Evolutionary conservation across 92 coral and sea anemone genomes (phyloP), one percentile per base, ranked within the genome.

Genomic region (Parazoanthus atlanticus): DNA sequence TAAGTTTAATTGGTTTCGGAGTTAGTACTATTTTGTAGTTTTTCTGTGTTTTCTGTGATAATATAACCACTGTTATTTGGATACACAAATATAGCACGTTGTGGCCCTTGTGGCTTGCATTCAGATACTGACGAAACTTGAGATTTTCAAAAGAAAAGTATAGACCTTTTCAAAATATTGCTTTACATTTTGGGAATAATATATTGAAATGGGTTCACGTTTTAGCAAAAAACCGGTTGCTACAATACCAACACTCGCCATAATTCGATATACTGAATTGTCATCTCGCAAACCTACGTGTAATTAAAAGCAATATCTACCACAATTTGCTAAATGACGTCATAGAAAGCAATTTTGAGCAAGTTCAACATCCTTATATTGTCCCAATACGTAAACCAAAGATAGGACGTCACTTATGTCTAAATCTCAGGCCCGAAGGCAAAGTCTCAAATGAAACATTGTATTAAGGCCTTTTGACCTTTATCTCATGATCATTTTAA

Each of bases 191-290:
- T 46, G 26, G 25, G 38, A 49, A 67, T 41, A 25, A 29, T 84
- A 69, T 84, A 69, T 69, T 84, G 28, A 66, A 71, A 17, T 8
- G 40, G 11, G 64, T 43, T 83, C 56, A 83, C 78, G 26, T 83
- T 31, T 72, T 84, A 65, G 46, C 26, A 47, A 43, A 83, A 84
- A 41, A 31, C 78, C 69, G 87, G 78, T 84, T 3, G 79, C 21
- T 41, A 29, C 67, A 84, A 84, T 71, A 84, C 67, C 65, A 28
- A 17, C 46, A 28, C 26, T 23, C 80, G 58, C 71, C 19, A 84
- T 69, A n/a, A 69, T 38, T 71, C 46, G 33, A 64, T 70, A 82
- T 38, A 52, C 23, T 32, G 36, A 10, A 28, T 12, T 52, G 25
- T 79, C 23, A 79, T 74, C 78, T 74, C 69, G 19, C 21, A 52